Evolutionary conservation across 2,113 vertebrate genomes (phyloP), one percentile per base, ranked within the genome.

Genomic region (Heterochromis multidens): DNA sequence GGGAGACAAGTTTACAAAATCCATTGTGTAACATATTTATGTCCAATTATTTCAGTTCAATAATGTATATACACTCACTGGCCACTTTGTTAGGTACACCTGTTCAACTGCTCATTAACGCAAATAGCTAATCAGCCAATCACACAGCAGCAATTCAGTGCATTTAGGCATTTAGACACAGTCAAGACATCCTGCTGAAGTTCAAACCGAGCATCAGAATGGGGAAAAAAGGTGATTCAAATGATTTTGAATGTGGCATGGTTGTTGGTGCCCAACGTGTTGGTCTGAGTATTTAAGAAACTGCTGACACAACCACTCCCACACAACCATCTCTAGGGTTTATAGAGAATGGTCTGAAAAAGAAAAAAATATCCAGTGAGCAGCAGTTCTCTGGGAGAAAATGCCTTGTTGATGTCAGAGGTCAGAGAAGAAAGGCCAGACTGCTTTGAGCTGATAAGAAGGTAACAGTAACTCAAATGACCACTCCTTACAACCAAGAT

Each of bases 211-310:
- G 65, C 23, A 29, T 70, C 40, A 29, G 40, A 70, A 29, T 19
- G 16, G 3, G 23, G 40, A 0, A 0, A 5, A 70, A 70, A 27
- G 40, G 8, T 49, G 40, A 70, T 70, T 49, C 4, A 46, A 46
- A 13, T 0, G 0, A 16, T 40, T 43, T 25, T 67, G 63, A 67
- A 43, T 25, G 8, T 43, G n/a, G 25, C 7, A 0, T 10, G 1
- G 14, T 19, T 70, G 43, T 25, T 70, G 16, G 43, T 43, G 40
- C 40, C 40, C 13, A 13, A 43, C 12, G 4, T 11, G 12, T 14
- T 46, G 23, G 63, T 70, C 40, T 12, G 40, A 70, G 23, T 70
- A 70, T 70, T 29, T 43, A 4, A 14, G 40, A 43, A 43, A 43
- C 40, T 43, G 40, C 40, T 43, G 40, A 43, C n/a, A n/a, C n/a